Percentiles rank a stretch among this genome's conserved stretches.
These are phyloP conservation scores for Anthonomus grandis DNA, from an alignment of 1,140 invertebrate genomes.

Conservation along the genomic window DNA sequence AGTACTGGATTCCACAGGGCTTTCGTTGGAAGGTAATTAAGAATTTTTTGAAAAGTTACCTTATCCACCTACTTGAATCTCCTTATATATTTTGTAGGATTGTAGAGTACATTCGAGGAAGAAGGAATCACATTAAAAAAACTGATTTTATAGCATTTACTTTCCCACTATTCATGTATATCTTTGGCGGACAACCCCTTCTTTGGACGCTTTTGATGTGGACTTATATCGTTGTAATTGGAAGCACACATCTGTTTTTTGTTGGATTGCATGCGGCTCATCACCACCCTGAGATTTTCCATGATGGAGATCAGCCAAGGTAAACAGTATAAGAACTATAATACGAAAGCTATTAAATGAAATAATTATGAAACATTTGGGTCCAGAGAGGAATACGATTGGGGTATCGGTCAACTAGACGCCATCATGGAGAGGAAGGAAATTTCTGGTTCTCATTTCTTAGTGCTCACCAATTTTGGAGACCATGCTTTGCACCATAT, in stretches of 20 bases:
- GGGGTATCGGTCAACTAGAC: slow-evolving; percentile 75
- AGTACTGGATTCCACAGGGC: slow-evolving; percentile 47
- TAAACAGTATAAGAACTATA: slow-evolving; percentile 72
- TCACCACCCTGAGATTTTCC: slow-evolving; percentile 80
- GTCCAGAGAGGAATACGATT: slow-evolving; percentile 55
- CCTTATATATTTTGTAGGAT: slow-evolving; percentile 21
- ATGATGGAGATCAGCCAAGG: slow-evolving; percentile 71
- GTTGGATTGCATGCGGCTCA: slow-evolving; percentile 76
- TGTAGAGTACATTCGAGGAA: slow-evolving; percentile 14
- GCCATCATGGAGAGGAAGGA: slow-evolving; percentile 69
- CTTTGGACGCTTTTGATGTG: slow-evolving; percentile 53
- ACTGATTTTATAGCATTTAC: slow-evolving; percentile 41
- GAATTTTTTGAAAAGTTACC: neutral
- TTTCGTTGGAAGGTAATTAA: slow-evolving; percentile 51
- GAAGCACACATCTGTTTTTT: slow-evolving; percentile 62
- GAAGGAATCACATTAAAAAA: slow-evolving; percentile 14
- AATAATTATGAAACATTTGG: slow-evolving; percentile 22
- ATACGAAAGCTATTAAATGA: slow-evolving; percentile 61
- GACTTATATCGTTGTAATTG: slow-evolving; percentile 56
- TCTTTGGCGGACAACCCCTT: slow-evolving; percentile 44
- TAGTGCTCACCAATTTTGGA: slow-evolving; percentile 70
- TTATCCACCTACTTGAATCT: neutral
- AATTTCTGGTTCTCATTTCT: slow-evolving; percentile 65
- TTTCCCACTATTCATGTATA: slow-evolving; percentile 51
- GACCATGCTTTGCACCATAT: slow-evolving; percentile 78